Conservation (phyloP, 2,113 vertebrate species). For the Heterotilapia buettikoferi region DNA sequence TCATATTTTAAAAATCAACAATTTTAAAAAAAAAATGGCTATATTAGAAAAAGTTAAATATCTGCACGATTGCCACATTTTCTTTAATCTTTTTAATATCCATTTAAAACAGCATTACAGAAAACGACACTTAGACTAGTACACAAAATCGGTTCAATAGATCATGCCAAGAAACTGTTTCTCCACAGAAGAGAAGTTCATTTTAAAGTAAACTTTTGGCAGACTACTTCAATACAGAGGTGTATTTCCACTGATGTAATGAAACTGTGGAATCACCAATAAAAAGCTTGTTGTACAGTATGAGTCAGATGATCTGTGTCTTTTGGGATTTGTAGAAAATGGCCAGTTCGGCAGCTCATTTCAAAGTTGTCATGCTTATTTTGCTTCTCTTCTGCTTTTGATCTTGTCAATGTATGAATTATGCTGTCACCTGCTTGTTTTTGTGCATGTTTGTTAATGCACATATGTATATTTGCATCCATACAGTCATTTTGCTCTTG, state of each 20-base stretch:
- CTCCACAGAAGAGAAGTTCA: background rate
- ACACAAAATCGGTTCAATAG: background rate
- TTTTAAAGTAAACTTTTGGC: background rate
- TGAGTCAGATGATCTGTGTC: background rate
- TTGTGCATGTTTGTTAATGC: background rate
- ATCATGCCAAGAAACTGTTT: background rate
- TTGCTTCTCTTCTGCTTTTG: background rate
- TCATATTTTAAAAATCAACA: background rate
- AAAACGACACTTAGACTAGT: background rate
- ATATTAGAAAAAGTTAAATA: background rate
- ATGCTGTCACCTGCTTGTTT: background rate
- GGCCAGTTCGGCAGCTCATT: background rate
- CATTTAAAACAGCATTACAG: background rate
- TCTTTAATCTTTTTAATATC: background rate
- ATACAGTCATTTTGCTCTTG: background rate
- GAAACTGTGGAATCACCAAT: background rate
- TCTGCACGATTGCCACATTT: background rate
- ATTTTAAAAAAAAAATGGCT: accelerated
- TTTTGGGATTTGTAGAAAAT: background rate
- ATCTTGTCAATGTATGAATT: background rate
- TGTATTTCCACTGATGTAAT: background rate
- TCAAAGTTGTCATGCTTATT: background rate
- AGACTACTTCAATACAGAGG: background rate
- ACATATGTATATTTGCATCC: background rate
- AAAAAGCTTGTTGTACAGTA: background rate